Conservation (phyloP, 2,113 vertebrate species). For the Chunga burmeisteri region DNA sequence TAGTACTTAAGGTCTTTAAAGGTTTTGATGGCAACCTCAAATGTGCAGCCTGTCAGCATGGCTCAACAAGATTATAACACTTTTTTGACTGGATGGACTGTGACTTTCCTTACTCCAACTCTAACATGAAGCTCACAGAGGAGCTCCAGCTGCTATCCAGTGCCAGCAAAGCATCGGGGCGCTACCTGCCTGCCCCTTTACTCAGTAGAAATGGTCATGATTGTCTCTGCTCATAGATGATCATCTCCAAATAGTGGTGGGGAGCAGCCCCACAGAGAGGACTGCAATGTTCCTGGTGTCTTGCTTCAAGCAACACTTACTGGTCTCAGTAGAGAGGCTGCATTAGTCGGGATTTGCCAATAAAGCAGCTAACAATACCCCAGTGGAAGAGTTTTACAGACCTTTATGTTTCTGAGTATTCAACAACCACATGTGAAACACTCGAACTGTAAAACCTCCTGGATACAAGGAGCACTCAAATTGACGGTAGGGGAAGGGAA, state of each 20-base stretch:
- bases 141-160: not conserved
- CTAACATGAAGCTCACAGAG: not conserved
- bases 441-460: not conserved
- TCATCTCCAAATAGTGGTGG: not conserved
- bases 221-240: not conserved
- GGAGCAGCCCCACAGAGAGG: not conserved
- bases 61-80: not conserved
- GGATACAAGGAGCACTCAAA: not conserved
- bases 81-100: not conserved
- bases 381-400: not conserved
- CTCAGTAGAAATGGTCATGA: not conserved
- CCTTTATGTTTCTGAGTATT: not conserved
- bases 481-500: not conserved
- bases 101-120: not conserved
- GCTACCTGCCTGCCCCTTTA: not conserved
- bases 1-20: not conserved
- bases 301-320: not conserved
- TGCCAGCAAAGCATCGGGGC: not conserved
- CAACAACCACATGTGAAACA: not conserved
- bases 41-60: not conserved
- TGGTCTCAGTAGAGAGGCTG: not conserved
- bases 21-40: not conserved
- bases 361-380: not conserved
- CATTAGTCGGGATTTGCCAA: not conserved
- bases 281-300: not conserved